Evolutionary conservation across 2,113 vertebrate species (phyloP).

Genomic region (Hemibagrus wyckioides): DNA sequence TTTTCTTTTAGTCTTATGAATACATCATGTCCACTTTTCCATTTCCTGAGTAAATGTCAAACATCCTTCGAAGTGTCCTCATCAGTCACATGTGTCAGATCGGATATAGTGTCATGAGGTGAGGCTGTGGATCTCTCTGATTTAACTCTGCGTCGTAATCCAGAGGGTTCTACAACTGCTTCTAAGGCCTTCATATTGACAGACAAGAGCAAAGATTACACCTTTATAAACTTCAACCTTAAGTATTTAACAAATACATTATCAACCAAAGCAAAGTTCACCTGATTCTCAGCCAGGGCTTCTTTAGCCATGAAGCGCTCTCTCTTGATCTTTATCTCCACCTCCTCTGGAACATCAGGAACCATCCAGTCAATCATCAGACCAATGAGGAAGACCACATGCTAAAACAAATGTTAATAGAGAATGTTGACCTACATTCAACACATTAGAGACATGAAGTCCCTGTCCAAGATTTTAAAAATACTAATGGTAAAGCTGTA

Average conservation of each 20-base stretch:
- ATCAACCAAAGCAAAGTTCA: not conserved
- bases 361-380: constrained; percentile 76
- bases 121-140: not conserved
- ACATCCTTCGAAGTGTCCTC: not conserved
- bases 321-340: constrained; percentile 75
- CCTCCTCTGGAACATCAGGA: constrained; percentile 71
- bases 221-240: not conserved
- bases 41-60: not conserved
- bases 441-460: not conserved
- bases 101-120: not conserved
- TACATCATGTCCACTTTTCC: not conserved
- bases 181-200: not conserved
- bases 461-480: not conserved
- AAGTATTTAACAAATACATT: not conserved
- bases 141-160: constrained; percentile 34
- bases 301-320: constrained; percentile 74
- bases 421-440: not conserved
- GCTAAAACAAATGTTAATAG: constrained; percentile 57
- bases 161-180: constrained; percentile 14
- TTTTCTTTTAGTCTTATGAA: not conserved
- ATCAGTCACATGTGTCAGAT: not conserved
- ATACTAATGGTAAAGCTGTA: not conserved
- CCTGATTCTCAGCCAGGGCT: constrained; percentile 73
- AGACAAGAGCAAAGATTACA: not conserved
- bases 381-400: constrained; percentile 76